These are phyloP conservation scores for Spilarctia lutea DNA, from an alignment of 2,888 invertebrate species.

Conservation along the genomic window DNA sequence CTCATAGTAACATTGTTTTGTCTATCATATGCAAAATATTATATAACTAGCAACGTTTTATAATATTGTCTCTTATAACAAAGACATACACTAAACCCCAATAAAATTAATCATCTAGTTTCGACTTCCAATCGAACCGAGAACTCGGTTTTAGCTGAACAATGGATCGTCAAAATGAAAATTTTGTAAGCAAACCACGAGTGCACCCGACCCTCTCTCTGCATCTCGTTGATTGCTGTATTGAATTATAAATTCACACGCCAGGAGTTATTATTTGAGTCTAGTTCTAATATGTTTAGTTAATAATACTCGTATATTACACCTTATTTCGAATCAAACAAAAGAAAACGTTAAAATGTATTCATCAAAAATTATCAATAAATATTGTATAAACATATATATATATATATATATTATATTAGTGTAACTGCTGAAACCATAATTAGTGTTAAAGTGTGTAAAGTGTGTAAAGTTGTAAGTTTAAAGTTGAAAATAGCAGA, in stretches of 20 bases:
- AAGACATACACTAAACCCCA: neutral
- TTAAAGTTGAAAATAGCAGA: too few relatives aligned
- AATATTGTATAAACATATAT: too few relatives aligned
- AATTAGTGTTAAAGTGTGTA: too few relatives aligned
- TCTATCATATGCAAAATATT: neutral
- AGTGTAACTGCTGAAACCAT: too few relatives aligned
- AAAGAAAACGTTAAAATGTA: too few relatives aligned
- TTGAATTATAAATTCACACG: slow-evolving; percentile 3
- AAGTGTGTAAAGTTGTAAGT: too few relatives aligned
- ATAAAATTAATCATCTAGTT: neutral
- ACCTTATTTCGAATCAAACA: too few relatives aligned
- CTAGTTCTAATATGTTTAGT: neutral
- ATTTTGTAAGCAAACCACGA: slow-evolving; percentile 6
- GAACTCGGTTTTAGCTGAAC: neutral
- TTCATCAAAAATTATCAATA: too few relatives aligned
- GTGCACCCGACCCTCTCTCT: neutral
- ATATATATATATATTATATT: too few relatives aligned
- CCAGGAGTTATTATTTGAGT: neutral
- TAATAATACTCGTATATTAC: too few relatives aligned
- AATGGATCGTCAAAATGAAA: slow-evolving; percentile 1
- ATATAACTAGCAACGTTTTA: neutral
- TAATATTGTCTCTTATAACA: neutral
- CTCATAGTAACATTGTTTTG: neutral
- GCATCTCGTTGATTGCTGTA: slow-evolving; percentile 3
- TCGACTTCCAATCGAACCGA: neutral